These are phyloP conservation scores for Pseudomyrmex cubaensis DNA, from an alignment of 1,140 invertebrate species.

Conservation along the genomic window DNA sequence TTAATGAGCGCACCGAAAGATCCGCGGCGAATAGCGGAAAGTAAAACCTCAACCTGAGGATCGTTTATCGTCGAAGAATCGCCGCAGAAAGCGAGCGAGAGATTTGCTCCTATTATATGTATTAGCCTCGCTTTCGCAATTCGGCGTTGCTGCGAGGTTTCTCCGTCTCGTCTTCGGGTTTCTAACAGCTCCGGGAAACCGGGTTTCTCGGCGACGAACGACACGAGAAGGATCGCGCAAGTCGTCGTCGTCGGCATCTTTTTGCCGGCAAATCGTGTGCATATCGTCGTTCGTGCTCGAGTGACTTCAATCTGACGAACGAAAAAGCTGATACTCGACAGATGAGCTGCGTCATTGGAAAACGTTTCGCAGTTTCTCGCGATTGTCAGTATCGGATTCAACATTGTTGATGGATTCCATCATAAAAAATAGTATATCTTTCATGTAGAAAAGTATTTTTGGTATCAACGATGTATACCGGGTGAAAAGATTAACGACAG, in stretches of 20 bases:
- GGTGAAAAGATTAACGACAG: background rate
- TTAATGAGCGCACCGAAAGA: slow-evolving; percentile 5
- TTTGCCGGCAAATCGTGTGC: background rate
- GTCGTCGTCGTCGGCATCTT: background rate
- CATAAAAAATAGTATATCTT: background rate
- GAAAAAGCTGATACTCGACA: slow-evolving; percentile 28
- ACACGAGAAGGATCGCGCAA: slow-evolving; percentile 65
- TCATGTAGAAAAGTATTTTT: background rate
- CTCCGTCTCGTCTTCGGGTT: slow-evolving; percentile 60
- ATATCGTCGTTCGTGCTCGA: slow-evolving; percentile 26
- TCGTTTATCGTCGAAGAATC: slow-evolving; percentile 52
- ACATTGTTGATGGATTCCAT: background rate
- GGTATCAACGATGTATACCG: background rate
- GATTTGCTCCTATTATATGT: slow-evolving; percentile 66
- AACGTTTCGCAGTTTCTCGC: slow-evolving; percentile 40
- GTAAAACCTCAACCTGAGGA: background rate
- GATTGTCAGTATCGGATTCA: slow-evolving; percentile 6
- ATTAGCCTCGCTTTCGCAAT: slow-evolving; percentile 82
- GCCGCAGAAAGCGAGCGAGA: slow-evolving; percentile 61
- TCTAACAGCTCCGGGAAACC: slow-evolving; percentile 60
- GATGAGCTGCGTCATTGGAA: slow-evolving; percentile 58
- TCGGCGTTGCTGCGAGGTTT: slow-evolving; percentile 71
- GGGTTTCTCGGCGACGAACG: slow-evolving; percentile 60
- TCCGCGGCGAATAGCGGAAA: background rate
- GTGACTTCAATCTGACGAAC: background rate